Evolutionary conservation across 2,113 vertebrate species (phyloP).

Genomic region (Tonatia bakeri): DNA sequence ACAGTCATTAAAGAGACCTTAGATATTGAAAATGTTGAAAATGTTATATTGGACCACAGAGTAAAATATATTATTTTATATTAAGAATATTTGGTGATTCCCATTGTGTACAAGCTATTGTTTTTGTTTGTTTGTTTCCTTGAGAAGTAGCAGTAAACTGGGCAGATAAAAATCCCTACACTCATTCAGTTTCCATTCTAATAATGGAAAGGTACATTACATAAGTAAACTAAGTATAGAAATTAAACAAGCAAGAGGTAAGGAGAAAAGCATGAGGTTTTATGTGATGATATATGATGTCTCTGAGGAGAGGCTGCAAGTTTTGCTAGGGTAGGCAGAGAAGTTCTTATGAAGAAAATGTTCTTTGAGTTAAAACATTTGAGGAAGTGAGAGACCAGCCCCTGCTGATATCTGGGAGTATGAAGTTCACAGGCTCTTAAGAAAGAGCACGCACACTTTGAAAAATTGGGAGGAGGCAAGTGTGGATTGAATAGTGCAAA

Average conservation of each 20-base stretch:
- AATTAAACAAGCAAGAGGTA: neutral
- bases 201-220: neutral
- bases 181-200: neutral
- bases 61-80: neutral
- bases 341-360: neutral
- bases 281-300: no score
- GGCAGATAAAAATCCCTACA: neutral
- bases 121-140: neutral
- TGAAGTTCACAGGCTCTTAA: neutral
- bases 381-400: neutral
- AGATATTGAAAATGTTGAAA: neutral
- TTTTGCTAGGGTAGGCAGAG: neutral
- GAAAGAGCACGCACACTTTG: neutral
- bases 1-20: neutral
- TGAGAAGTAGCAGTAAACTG: neutral
- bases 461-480: neutral
- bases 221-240: neutral
- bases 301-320: neutral
- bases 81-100: neutral
- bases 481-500: neutral
- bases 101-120: neutral
- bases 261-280: neutral
- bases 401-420: neutral
- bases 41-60: neutral
- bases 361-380: neutral